A percentile compares a stretch with the other conserved stretches of the same genome.
Evolutionary conservation across 2,113 vertebrate species (phyloP).

Genomic region (Coturnix japonica): DNA sequence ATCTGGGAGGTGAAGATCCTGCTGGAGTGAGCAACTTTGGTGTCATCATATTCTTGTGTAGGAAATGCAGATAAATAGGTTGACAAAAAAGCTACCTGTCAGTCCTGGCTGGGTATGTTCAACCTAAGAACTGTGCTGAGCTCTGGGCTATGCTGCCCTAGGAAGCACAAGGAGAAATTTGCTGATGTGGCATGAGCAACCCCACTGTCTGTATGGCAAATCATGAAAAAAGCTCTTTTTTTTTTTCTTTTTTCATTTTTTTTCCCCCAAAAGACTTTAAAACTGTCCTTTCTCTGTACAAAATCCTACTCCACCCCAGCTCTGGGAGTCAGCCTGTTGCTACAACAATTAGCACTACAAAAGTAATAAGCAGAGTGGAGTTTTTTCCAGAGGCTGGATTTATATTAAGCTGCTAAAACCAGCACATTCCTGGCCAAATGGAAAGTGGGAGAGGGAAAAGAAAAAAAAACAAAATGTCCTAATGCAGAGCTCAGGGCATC

Average conservation of each 20-base stretch:
- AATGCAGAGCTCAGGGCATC: not conserved
- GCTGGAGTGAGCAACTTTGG: not conserved
- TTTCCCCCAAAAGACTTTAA: not conserved
- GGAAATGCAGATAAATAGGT: not conserved
- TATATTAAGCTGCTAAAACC: slow-evolving; percentile 14
- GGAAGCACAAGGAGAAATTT: not conserved
- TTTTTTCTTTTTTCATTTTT: not conserved
- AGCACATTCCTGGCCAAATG: not conserved
- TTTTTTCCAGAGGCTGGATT: slow-evolving; percentile 26
- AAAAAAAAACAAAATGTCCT: not conserved
- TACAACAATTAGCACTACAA: not conserved
- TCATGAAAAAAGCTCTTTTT: not conserved
- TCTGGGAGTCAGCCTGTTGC: not conserved
- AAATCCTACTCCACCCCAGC: slow-evolving; percentile 7
- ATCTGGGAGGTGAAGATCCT: not conserved
- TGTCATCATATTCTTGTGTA: not conserved
- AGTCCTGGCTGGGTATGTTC: not conserved
- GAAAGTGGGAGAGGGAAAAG: not conserved
- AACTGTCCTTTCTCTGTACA: not conserved
- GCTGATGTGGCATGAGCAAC: not conserved
- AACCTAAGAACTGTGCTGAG: not conserved
- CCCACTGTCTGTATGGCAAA: not conserved
- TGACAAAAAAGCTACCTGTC: not conserved
- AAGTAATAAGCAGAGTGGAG: not conserved
- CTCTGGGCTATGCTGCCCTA: not conserved